A percentile compares a stretch with the other conserved stretches of the same genome.
Evolutionary conservation across 2,797 vertebrate species (phyloP).

Genomic region (Silurus lanzhouensis): DNA sequence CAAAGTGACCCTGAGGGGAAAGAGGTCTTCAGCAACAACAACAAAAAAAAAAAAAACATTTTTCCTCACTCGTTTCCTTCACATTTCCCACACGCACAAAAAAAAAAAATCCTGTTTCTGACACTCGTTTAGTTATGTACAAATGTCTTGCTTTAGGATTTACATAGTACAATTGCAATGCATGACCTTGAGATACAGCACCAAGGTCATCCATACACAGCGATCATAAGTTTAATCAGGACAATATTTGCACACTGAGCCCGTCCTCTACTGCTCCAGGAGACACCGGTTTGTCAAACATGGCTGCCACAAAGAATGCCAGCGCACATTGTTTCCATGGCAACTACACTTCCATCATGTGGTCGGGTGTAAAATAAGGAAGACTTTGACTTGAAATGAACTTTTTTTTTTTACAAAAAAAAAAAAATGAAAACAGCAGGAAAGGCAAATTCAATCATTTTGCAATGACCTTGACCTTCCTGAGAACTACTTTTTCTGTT

Average conservation of each 20-base stretch:
- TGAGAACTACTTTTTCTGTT: no score
- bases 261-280: not conserved
- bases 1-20: not conserved
- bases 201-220: not conserved
- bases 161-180: not conserved
- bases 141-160: not conserved
- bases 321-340: not conserved
- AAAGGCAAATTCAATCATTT: not conserved
- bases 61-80: not conserved
- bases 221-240: no score
- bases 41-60: no score
- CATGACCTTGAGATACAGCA: not conserved
- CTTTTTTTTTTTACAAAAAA: not conserved
- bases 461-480: not conserved
- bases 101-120: not conserved
- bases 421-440: not conserved
- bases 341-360: not conserved
- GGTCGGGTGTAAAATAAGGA: not conserved
- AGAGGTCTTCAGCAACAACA: conserved; percentile 13
- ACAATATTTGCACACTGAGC: not conserved
- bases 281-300: not conserved
- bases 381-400: not conserved
- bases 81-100: not conserved
- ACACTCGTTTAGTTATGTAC: not conserved
- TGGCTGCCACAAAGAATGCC: not conserved